Conservation (phyloP, 2,888 invertebrate species). For the Tenthredo amoena region DNA sequence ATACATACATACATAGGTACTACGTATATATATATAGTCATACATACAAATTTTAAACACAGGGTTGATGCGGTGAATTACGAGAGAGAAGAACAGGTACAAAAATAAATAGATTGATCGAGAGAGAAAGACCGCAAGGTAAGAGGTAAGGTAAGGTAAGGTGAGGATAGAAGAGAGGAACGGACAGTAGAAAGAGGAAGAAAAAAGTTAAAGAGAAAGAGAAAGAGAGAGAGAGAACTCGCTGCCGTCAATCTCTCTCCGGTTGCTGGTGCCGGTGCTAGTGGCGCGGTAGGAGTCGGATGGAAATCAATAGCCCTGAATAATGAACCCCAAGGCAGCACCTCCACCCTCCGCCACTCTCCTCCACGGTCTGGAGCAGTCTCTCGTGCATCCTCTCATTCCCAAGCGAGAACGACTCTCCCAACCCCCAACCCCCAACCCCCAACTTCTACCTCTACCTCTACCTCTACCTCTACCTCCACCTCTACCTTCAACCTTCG, state of each 20-base stretch:
- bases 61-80: constrained; percentile 60
- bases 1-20: too few relatives aligned
- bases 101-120: constrained; percentile 28
- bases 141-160: constrained; percentile 52
- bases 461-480: constrained; percentile 58
- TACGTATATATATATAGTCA: neutral
- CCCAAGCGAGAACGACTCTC: constrained; percentile 55
- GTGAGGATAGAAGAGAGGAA: constrained; percentile 58
- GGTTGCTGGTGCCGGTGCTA: constrained; percentile 65
- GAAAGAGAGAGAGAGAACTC: constrained; percentile 47
- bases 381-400: constrained; percentile 72
- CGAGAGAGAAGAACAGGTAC: constrained; percentile 48
- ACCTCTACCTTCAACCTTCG: constrained; percentile 54
- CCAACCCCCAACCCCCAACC: constrained; percentile 42
- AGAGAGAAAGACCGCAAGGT: neutral
- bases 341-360: constrained; percentile 62
- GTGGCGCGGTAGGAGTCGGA: constrained; percentile 74
- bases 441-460: constrained; percentile 56
- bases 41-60: neutral
- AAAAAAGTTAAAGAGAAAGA: constrained; percentile 56
- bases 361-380: constrained; percentile 72
- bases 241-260: constrained; percentile 68
- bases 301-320: constrained; percentile 78
- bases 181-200: constrained; percentile 56
- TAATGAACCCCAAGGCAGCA: constrained; percentile 77